Conservation (phyloP, 2,797 vertebrate species). For the Pantherophis vulpinus region DNA sequence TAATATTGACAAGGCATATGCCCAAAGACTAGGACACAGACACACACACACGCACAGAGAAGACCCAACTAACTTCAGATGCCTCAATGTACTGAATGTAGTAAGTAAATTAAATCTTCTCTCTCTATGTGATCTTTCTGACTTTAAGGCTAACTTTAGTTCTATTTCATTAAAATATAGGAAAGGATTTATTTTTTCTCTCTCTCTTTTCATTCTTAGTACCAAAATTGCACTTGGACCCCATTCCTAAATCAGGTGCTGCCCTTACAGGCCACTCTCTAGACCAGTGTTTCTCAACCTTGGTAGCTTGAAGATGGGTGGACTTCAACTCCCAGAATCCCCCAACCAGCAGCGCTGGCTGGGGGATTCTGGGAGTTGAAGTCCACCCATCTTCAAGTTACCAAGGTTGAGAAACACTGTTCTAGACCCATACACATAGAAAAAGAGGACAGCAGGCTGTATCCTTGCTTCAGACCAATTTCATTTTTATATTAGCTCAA, state of each 20-base stretch:
- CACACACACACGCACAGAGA: background rate
- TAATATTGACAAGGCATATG: background rate
- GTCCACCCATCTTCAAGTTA: too few relatives aligned
- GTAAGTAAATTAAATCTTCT: background rate
- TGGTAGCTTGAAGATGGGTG: too few relatives aligned
- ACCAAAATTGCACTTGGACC: background rate
- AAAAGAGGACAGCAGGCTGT: background rate
- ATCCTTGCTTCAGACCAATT: background rate
- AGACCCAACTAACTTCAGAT: background rate
- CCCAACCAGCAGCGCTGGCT: too few relatives aligned
- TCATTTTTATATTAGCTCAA: background rate
- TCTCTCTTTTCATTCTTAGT: background rate
- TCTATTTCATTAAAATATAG: background rate
- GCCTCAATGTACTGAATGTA: background rate
- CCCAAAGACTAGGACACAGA: background rate
- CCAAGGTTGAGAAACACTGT: too few relatives aligned
- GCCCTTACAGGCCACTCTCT: background rate
- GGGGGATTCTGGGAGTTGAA: too few relatives aligned
- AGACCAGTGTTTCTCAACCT: too few relatives aligned
- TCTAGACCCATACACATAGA: background rate
- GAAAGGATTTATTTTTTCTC: background rate
- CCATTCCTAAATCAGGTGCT: background rate
- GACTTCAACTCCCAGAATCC: too few relatives aligned
- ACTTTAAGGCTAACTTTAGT: background rate
- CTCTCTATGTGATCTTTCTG: background rate